phyloP scores from a whole-genome alignment of 1,140 invertebrate genomes.

The Meloidogyne exigua region DNA sequence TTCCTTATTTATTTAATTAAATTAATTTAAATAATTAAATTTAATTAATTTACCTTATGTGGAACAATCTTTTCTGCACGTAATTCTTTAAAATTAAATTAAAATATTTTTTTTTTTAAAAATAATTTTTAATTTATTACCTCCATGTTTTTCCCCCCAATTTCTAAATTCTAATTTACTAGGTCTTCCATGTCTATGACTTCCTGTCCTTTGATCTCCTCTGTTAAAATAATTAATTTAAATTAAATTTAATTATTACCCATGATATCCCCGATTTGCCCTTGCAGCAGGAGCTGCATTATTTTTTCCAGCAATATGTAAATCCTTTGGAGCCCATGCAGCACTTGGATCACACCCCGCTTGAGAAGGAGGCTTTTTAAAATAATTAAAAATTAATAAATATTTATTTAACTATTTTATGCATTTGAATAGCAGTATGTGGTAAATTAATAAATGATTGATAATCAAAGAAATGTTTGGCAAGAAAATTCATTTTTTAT shows the following conservation, averaged over 20 bases:
- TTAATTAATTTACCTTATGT: constrained; percentile 49
- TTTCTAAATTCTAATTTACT: constrained; percentile 57
- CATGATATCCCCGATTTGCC: constrained; percentile 49
- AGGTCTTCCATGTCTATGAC: constrained; percentile 55
- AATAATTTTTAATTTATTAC: constrained; percentile 31
- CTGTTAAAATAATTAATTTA: neutral
- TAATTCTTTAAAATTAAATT: constrained; percentile 45
- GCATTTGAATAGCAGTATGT: constrained; percentile 60
- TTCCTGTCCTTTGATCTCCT: constrained; percentile 40
- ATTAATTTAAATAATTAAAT: constrained; percentile 50
- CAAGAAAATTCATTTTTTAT: constrained; percentile 58
- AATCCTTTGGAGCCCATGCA: constrained; percentile 58
- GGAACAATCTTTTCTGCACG: constrained; percentile 58
- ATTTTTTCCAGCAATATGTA: constrained; percentile 57
- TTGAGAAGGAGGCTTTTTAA: constrained; percentile 47
- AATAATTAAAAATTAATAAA: neutral
- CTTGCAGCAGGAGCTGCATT: constrained; percentile 55
- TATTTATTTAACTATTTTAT: constrained; percentile 52
- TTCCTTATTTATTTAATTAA: constrained; percentile 44
- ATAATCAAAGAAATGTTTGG: constrained; percentile 63
- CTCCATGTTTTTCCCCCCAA: constrained; percentile 60
- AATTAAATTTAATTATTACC: constrained; percentile 5
- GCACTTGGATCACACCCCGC: constrained; percentile 57
- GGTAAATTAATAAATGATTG: constrained; percentile 63
- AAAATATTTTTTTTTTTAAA: constrained; percentile 7